A percentile compares a stretch with the other conserved stretches of the same genome.
Conservation (phyloP, 1,140 invertebrate genomes). For the Tetraneura akinire region DNA sequence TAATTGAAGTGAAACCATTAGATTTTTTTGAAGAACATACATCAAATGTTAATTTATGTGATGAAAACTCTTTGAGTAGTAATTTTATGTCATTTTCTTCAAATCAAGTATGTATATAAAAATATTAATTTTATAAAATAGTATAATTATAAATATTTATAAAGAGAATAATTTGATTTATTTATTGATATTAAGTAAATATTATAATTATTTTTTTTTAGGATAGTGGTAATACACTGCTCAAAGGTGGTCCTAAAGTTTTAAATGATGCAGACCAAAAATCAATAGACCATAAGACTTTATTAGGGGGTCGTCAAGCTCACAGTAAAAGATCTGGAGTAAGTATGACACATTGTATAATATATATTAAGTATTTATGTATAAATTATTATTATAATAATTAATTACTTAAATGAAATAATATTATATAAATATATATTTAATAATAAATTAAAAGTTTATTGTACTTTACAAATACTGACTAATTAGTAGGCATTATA, state of each 20-base stretch:
- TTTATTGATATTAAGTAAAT: neutral
- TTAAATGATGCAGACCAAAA: slow-evolving; percentile 31
- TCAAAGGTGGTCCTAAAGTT: neutral
- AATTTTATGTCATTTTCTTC: slow-evolving; percentile 24
- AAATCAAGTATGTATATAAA: neutral
- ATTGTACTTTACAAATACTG: too few species aligned
- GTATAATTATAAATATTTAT: too few species aligned
- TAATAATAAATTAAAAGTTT: neutral
- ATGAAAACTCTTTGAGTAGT: slow-evolving; percentile 1
- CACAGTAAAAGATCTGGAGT: slow-evolving; percentile 69
- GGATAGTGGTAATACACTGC: neutral
- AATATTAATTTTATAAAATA: neutral
- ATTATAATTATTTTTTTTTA: slow-evolving; percentile 9
- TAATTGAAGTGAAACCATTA: slow-evolving; percentile 23
- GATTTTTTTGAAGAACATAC: slow-evolving; percentile 48
- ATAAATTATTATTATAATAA: too few species aligned
- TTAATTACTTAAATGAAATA: too few species aligned
- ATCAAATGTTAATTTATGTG: slow-evolving; percentile 3
- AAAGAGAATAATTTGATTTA: too few species aligned
- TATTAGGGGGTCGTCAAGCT: slow-evolving; percentile 55
- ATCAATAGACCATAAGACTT: slow-evolving; percentile 40
- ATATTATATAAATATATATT: neutral
- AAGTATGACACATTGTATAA: slow-evolving; percentile 56
- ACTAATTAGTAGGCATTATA: too few species aligned
- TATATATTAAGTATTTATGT: too few species aligned